Percentiles rank a stretch among this genome's conserved stretches.
Evolutionary conservation across 1,140 invertebrate genomes (phyloP).

Genomic region (Batillaria attramentaria): DNA sequence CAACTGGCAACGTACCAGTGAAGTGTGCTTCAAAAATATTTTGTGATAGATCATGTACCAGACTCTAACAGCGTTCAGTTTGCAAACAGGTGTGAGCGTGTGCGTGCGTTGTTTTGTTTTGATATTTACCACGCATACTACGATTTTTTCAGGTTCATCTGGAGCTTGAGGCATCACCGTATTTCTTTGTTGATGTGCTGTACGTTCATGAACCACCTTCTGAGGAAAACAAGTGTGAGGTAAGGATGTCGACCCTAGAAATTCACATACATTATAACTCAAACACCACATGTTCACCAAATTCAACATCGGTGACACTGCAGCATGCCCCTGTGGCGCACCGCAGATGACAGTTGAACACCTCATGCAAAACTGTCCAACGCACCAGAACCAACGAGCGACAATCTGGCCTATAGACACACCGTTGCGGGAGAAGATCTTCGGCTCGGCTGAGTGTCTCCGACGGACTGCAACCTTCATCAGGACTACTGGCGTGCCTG

Average conservation of each 20-base stretch:
- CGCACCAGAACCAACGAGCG: no score
- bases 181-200: constrained; percentile 80
- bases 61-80: not conserved
- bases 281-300: no score
- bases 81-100: not conserved
- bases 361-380: no score
- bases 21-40: not conserved
- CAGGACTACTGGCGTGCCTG: no score
- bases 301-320: no score
- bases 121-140: not conserved
- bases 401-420: no score
- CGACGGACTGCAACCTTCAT: no score
- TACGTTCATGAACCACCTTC: constrained; percentile 80
- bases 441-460: no score
- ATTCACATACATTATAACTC: not conserved
- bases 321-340: no score
- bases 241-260: constrained; percentile 45
- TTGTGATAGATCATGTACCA: not conserved
- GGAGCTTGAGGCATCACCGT: constrained; percentile 75
- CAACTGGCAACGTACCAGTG: not conserved
- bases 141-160: constrained; percentile 69
- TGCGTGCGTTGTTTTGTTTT: not conserved
- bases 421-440: no score
- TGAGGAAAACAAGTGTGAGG: constrained; percentile 71
- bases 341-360: no score